These are phyloP conservation scores for Brachionus asplanchnoidis DNA, from an alignment of 1,140 invertebrate genomes.

Conservation along the genomic window DNA sequence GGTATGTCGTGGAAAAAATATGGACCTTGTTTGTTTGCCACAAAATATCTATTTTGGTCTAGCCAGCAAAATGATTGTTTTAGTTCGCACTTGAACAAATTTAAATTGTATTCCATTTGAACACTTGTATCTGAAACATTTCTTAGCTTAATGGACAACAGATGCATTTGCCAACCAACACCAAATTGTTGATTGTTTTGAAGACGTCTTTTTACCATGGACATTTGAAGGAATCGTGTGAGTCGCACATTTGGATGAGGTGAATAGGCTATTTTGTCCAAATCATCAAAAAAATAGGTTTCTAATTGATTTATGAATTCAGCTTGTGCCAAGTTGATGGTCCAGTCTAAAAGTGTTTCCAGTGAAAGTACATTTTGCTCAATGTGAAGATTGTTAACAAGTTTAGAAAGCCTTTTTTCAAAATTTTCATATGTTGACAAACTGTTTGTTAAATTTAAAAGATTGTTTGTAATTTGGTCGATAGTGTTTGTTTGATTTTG, in stretches of 20 bases:
- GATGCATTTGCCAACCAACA: not conserved
- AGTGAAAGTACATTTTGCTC: not conserved
- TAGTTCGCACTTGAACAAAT: not conserved
- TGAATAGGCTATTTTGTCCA: not conserved
- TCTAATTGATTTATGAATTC: not conserved
- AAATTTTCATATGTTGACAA: not conserved
- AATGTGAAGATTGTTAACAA: not conserved
- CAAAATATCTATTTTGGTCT: not conserved
- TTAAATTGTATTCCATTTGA: not conserved
- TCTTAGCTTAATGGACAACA: not conserved
- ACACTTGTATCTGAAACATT: not conserved
- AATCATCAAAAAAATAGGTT: not conserved
- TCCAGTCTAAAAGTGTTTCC: not conserved
- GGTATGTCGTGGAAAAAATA: not conserved
- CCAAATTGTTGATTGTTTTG: not conserved
- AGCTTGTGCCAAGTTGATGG: not conserved
- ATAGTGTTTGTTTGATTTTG: not conserved
- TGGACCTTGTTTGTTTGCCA: not conserved
- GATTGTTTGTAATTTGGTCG: not conserved
- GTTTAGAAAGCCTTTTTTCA: not conserved
- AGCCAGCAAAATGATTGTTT: not conserved
- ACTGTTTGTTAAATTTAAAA: not conserved
- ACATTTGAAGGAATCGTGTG: not conserved
- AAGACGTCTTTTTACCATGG: not conserved
- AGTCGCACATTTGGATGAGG: not conserved